A percentile compares a stretch with the other conserved stretches of the same genome.
Conservation (phyloP, 2,113 vertebrate species). For the Anser brachyrhynchus region DNA sequence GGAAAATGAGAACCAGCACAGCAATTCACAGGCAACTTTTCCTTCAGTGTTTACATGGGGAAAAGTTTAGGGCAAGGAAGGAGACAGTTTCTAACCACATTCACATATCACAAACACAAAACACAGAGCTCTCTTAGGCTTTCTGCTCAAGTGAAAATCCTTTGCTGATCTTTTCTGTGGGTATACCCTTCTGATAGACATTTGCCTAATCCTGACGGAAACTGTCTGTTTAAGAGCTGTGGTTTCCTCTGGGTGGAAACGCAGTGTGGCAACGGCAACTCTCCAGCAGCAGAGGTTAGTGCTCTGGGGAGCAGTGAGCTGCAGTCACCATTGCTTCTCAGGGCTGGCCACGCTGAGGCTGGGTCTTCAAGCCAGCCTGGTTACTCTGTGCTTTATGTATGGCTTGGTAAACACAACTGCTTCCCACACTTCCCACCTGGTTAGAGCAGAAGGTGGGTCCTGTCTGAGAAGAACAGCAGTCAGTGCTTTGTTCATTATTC, state of each 20-base stretch:
- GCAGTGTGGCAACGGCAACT: background rate
- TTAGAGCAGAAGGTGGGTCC: background rate
- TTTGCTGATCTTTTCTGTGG: background rate
- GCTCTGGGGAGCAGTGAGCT: background rate
- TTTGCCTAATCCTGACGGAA: background rate
- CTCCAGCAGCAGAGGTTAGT: background rate
- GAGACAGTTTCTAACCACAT: background rate
- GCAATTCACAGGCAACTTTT: background rate
- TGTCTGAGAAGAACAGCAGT: background rate
- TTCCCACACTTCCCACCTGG: background rate
- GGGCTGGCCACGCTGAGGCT: rapidly evolving
- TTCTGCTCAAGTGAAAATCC: background rate
- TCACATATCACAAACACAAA: background rate
- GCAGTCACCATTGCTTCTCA: rapidly evolving
- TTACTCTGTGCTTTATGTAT: background rate
- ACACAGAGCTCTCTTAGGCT: background rate
- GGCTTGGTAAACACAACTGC: background rate
- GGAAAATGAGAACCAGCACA: background rate
- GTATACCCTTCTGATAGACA: background rate
- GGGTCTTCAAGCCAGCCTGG: background rate
- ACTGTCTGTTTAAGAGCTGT: background rate
- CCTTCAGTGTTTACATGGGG: background rate
- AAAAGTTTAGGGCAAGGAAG: background rate
- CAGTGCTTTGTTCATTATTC: background rate
- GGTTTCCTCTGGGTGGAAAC: background rate